phyloP scores from a whole-genome alignment of 2,113 vertebrate genomes.

The Phylloscopus whistleri region DNA sequence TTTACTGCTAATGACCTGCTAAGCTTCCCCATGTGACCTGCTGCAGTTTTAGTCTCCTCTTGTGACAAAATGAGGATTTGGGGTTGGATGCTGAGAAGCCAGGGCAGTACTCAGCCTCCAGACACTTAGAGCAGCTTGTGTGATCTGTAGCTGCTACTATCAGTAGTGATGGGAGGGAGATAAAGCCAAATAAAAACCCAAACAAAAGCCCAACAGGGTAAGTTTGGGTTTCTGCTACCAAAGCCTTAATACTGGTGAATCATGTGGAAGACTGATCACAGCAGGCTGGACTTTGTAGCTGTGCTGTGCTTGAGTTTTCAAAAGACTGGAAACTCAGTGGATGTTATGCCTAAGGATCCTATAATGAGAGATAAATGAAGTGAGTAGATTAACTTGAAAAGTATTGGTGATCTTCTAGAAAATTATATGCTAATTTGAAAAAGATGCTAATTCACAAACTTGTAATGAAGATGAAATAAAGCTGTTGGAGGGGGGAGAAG shows the following conservation, averaged over 20 bases:
- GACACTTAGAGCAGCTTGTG: neutral
- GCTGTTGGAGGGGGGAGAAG: neutral
- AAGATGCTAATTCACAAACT: neutral
- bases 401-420: neutral
- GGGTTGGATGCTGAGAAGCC: neutral
- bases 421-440: neutral
- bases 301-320: neutral
- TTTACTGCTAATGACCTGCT: neutral
- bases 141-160: neutral
- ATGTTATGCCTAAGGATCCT: neutral
- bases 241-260: neutral
- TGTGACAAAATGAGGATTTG: neutral
- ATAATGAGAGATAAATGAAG: neutral
- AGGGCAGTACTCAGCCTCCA: neutral
- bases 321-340: neutral
- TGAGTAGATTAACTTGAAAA: neutral
- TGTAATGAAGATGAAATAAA: neutral
- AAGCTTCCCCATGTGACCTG: neutral
- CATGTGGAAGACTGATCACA: neutral
- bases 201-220: neutral
- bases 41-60: neutral
- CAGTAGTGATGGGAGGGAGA: neutral
- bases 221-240: neutral
- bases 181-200: neutral
- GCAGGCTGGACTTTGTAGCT: neutral